Evolutionary conservation across 2,888 invertebrate genomes (phyloP).

Genomic region (Lymantria dispar): DNA sequence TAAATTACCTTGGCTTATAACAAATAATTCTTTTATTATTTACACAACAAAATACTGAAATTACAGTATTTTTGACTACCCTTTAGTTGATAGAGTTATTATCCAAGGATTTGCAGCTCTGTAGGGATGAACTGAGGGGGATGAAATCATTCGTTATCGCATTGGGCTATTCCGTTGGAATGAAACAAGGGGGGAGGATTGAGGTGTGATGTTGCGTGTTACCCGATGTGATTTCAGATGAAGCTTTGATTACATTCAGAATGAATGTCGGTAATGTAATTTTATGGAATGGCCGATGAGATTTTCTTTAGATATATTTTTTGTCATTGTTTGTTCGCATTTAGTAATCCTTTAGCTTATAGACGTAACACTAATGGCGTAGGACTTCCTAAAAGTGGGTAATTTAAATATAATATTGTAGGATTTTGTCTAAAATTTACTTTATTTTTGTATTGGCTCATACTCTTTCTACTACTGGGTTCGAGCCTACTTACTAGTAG

Average conservation of each 20-base stretch:
- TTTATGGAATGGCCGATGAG: not conserved
- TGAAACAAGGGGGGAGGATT: conserved; percentile 9
- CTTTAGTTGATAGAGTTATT: conserved; percentile 43
- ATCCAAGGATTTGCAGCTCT: conserved; percentile 45
- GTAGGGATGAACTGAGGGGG: conserved; percentile 15
- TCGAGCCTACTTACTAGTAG: too few relatives aligned
- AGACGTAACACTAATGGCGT: too few relatives aligned
- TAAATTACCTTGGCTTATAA: too few relatives aligned
- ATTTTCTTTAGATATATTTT: too few relatives aligned
- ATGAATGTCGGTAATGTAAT: not conserved
- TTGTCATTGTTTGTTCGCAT: too few relatives aligned
- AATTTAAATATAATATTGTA: too few relatives aligned
- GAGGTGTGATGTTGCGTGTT: conserved; percentile 3
- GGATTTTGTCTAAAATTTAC: too few relatives aligned
- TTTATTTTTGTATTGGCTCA: too few relatives aligned
- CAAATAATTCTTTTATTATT: conserved; percentile 3
- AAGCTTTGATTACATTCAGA: conserved; percentile 3
- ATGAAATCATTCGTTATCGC: conserved; percentile 25
- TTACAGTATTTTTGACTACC: conserved; percentile 42
- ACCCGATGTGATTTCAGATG: conserved; percentile 3
- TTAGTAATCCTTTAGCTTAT: too few relatives aligned
- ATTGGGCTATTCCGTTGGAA: conserved; percentile 13
- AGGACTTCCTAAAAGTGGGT: too few relatives aligned
- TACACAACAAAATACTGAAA: conserved; percentile 31
- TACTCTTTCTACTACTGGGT: too few relatives aligned